Base-by-base conservation (phyloP, 2,888 invertebrate species). In the Eristalis pertinax region DNA sequence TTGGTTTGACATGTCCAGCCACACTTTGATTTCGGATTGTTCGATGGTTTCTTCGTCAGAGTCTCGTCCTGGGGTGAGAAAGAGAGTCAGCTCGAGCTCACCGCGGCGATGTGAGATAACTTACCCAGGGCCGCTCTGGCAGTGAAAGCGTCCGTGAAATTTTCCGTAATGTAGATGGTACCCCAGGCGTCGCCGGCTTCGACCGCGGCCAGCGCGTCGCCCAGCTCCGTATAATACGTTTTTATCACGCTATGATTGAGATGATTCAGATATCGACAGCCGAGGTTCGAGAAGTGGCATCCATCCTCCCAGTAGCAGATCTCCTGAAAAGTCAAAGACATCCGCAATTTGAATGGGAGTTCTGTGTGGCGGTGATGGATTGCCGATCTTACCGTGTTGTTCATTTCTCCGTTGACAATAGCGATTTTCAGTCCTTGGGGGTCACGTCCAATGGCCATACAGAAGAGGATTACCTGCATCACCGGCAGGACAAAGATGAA, bases 1-100 rank as follows among this genome's bases (percentile, higher is more conserved):
- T 92, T 99, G 98, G 95, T 98, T 98, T 90, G 98, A 97, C 97
- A 98, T 97, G 92, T 98, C 98, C 81, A 98, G 95, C 96, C 97
- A 97, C 73, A 98, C 97, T 91, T 97, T 95, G 83, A 98, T 96
- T 92, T 97, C 97, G 65, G 97, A 98, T 88, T 97, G 96, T 89
- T 96, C 96, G 75, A 98, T 94, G 0, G 97, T 97, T 90, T 98
- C 97, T 84, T 97, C 96, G 91, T 98, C 97, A 0, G 97, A 96
- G 29, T 97, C 96, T 90, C 96, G 96, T 60, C 95, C 95, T 95
- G 91, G 91, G 13, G 38, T 13, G 11, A 38, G 10, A 11, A 11
- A 11, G 11, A 11, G 11, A 1, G 1, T 11, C 35, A 32, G 11
- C 10, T 11, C 11, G 11, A 38, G 24, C 24, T 65, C 32, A 29